Evolutionary conservation across 2,797 vertebrate species (phyloP), one percentile per base, ranked within the genome.

Genomic region (Allobates femoralis): DNA sequence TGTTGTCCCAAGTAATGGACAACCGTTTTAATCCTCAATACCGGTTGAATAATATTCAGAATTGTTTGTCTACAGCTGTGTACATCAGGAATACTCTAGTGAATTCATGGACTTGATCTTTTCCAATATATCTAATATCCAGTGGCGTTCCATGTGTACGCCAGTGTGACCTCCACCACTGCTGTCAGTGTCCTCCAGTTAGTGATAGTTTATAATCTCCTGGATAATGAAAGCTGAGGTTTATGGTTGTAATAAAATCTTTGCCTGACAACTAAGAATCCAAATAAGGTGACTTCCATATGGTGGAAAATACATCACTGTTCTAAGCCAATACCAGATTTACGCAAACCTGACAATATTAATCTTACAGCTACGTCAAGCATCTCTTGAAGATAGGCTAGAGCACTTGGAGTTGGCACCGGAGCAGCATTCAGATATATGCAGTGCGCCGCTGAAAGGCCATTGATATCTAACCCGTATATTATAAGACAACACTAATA

Each of bases 231-330:
- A 75, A 75, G 41, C 37, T 15, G 23, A 12, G 26, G 50, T 75
- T 46, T 51, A 75, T 75, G 66, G 66, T 69, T 69, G 32, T 37
- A 69, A 69, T 69, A 69, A 69, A 69, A 69, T 69, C 30, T 37
- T 69, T 69, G 66, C 32, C 37, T 69, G 66, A 69, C 66, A 37
- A 69, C 66, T 37, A 37, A 32, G 32, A 34, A 19, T 37, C 30
- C 32, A 69, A 69, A 69, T 32, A 69, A 75, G 41, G 73, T 51
- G 16, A 75, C 50, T 51, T 75, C 66, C 66, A 37, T 34, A 69
- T 32, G 66, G 15, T 69, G 32, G 32, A 69, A 34, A 69, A 69
- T 19, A 1, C 18, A 69, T 69, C 34, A 69, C 2, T 69, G 30
- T 34, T 69, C 30, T 37, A 69, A 21, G 66, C 66, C 30, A 37